Evolutionary conservation across 2,797 vertebrate genomes (phyloP).

Genomic region (Tenualosa thibaudeaui): DNA sequence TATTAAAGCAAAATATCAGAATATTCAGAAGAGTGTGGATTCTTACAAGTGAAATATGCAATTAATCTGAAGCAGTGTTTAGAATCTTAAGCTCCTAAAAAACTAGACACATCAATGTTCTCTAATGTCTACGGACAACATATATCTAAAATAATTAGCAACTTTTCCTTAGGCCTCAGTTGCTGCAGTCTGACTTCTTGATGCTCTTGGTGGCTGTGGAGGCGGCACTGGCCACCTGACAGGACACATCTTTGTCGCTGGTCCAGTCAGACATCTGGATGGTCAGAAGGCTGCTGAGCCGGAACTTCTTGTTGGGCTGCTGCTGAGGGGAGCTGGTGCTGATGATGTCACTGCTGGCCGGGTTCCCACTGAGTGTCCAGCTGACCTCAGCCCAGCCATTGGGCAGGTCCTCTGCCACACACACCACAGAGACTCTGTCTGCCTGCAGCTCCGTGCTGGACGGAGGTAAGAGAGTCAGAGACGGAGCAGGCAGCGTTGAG

Average conservation of each 20-base stretch:
- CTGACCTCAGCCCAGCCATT: conserved; percentile 57
- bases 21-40: neutral
- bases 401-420: conserved; percentile 58
- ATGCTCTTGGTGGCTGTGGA: conserved; percentile 55
- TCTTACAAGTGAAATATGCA: neutral
- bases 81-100: neutral
- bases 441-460: conserved; percentile 60
- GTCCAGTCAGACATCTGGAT: conserved; percentile 58
- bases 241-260: conserved; percentile 48
- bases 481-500: conserved; percentile 28
- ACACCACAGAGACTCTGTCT: conserved; percentile 57
- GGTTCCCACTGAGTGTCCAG: conserved; percentile 60
- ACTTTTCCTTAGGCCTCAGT: conserved; percentile 27
- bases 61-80: neutral
- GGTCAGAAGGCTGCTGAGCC: conserved; percentile 65
- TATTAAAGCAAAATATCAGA: neutral
- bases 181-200: conserved; percentile 50
- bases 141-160: neutral
- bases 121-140: neutral
- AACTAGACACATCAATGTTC: too few species aligned
- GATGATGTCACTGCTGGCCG: conserved; percentile 58
- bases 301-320: conserved; percentile 60
- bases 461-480: conserved; percentile 64
- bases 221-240: conserved; percentile 58
- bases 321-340: conserved; percentile 57